Evolutionary conservation across 2,113 vertebrate genomes (phyloP).

Genomic region (Miniopterus natalensis): DNA sequence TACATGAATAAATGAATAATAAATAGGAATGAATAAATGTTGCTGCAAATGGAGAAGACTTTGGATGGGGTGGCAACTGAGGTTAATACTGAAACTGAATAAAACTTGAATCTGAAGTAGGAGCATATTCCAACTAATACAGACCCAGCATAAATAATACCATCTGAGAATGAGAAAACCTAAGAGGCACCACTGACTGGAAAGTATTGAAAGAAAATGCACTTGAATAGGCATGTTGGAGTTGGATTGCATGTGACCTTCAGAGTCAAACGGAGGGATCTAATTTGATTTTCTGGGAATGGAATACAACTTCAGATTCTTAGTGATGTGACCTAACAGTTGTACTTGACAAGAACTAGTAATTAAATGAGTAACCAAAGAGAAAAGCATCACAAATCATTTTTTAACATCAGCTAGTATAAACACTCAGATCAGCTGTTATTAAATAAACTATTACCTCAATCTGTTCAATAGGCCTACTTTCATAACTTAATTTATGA

Average conservation of each 20-base stretch:
- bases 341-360: neutral
- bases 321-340: neutral
- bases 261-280: neutral
- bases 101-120: neutral
- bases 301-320: neutral
- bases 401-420: constrained; percentile 9
- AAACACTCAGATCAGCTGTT: neutral
- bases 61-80: neutral
- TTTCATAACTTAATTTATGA: neutral
- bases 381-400: neutral
- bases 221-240: neutral
- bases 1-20: constrained; percentile 21
- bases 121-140: neutral
- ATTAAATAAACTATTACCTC: neutral
- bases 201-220: neutral
- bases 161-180: neutral
- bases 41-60: neutral
- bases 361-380: neutral
- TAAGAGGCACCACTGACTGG: neutral
- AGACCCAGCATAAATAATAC: neutral
- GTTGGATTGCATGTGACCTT: neutral
- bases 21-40: neutral
- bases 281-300: neutral
- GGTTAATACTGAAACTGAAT: neutral
- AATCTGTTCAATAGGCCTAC: neutral